Base-by-base conservation (phyloP, 2,888 invertebrate genomes). In the Brachypalpus laphriformis region DNA sequence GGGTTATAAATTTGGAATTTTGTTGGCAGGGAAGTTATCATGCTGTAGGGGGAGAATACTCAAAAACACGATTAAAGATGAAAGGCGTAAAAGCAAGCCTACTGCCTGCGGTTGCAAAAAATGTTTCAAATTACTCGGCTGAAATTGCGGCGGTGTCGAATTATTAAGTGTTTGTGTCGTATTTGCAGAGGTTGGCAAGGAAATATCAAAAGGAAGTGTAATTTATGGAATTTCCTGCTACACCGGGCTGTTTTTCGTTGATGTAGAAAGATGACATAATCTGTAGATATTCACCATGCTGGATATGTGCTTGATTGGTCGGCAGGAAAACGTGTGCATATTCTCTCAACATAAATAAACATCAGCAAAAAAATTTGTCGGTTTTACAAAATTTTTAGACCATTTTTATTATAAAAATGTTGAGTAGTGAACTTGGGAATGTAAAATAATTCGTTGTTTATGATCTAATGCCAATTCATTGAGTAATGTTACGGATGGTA, bases 51-150 rank as follows among this genome's bases (percentile, higher is more conserved):
- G 6, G 7, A 40, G 25, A 14, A 11, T 22, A 31, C 22, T 25
- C 11, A 4, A 22, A 31, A 42, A 40, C 8, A 22, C 14, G 42
- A 42, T 37, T 20, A 57, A 37, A 57, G 34, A 37, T 37, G 34
- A 37, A 37, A 57, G 34, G 20, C 34, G 25, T 34, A 57, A 25
- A n/a, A 34, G 37, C 37, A 57, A 57, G 57, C 16, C 31, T 34
- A 56, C 14, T 56, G 56, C 56, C 57, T 57, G 57, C 18, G 57
- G 57, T 37, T 37, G 37, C 57, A 57, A 57, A 9, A 57, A 57
- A 57, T 57, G 20, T 57, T 57, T 57, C 14, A 34, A 57, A 57
- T 37, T 57, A 20, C 18, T 14, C 20, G 2, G 18, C 37, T 37
- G 18, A 37, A 57, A 20, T 57, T 57, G 34, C 37, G 57, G 57